Evolutionary conservation across 2,888 invertebrate genomes (phyloP), one percentile per base, ranked within the genome.

Genomic region (Agriotes lineatus): DNA sequence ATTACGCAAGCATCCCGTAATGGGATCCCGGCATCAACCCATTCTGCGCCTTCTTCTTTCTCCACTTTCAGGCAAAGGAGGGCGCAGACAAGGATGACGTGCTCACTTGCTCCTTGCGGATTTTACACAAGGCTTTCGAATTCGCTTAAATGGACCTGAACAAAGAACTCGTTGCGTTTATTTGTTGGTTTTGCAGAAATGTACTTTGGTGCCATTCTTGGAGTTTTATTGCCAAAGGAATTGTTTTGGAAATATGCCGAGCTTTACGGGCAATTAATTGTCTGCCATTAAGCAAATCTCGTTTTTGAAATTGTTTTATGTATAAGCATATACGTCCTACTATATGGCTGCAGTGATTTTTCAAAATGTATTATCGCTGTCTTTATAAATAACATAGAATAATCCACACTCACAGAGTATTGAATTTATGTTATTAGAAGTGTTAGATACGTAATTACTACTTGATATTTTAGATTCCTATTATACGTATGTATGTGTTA

Each of bases 1-100:
- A 45, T 45, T 45, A 45, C 45, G 20, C n/a, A 9, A 45, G 45
- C 20, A 20, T 45, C n/a, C 20, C 20, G 19, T 45, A 45, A 45
- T 45, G 45, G 20, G 16, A 6, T 20, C 9, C 42, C 3, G 4
- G 20, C 45, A 20, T 20, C 2, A 9, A 42, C 16, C 42, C 18
- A 42, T 1, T 42, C 2, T 42, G 7, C 18, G 5, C 42, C 9
- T 42, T 18, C 42, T 16, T 42, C 5, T 37, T 37, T 37, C n/a
- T 1, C 6, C 3, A 25, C 7, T 42, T 42, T 18, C 12, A 1
- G 7, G 1, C 3, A 18, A 5, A 42, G 4, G 6, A 42, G 18
- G 16, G 9, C 9, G 16, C 12, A 16, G 16, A 42, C 18, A 18
- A 42, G 42, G 42, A 42, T 42, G 9, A 4, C 2, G 18, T 16